Evolutionary conservation across 2,113 vertebrate species (phyloP), one percentile per base, ranked within the genome.

Genomic region (Ageneiosus marmoratus): DNA sequence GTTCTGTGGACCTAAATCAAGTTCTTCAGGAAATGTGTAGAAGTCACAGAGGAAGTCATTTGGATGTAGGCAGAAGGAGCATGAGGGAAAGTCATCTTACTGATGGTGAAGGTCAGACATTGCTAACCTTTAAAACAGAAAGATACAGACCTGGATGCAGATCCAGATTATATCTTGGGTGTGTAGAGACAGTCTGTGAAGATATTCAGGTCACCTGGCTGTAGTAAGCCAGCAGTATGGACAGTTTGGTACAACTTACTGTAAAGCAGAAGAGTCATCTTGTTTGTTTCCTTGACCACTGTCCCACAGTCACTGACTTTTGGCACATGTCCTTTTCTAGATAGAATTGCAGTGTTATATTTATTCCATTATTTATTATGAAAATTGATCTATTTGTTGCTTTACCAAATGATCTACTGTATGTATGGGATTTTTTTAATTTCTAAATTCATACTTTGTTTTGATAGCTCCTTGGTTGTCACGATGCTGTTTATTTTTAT

Each of bases 81-180:
- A 48, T 93, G 88, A 37, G 89, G 86, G 63, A 93, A 84, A 50
- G 77, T 18, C 22, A 70, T 29, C 13, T 89, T 90, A 1, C 60
- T 89, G 83, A 93, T 89, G 37, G 80, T 81, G 72, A 93, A 94
- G 85, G 12, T 83, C 62, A 94, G 46, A 93, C 41, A 87, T 80
- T 74, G 18, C 34, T 18, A 37, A 87, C 11, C 79, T 85, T n/a
- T 12, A 87, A 80, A 46, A 55, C n/a, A 37, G 34, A 85, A 16
- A 46, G 15, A 37, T 58, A 77, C 22, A 81, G 11, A 80, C 50
- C 27, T 70, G 44, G 12, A 70, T 10, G 22, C 20, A 69, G 22
- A 67, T 8, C 12, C 12, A 24, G 20, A 44, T 44, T 20, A 70
- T 70, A 24, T 70, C 11, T 44, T 70, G 11, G 10, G 2, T 9